A percentile compares a stretch with the other conserved stretches of the same genome.
Evolutionary conservation across 2,113 vertebrate genomes (phyloP).

Genomic region (Cyprinus carpio): DNA sequence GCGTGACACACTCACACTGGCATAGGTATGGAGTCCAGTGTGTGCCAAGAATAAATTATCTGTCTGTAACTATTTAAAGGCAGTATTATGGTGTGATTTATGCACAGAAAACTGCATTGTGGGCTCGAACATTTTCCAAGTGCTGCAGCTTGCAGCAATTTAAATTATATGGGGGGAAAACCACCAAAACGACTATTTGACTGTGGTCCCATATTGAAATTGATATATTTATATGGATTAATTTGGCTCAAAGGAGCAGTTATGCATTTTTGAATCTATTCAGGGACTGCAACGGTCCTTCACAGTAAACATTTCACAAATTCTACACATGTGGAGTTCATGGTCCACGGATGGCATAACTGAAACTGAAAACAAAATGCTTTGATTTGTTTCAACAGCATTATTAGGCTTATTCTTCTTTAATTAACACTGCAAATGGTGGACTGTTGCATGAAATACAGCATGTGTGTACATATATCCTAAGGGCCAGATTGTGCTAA

Average conservation of each 20-base stretch:
- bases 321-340: slow-evolving; percentile 45
- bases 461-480: not conserved
- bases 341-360: slow-evolving; percentile 10
- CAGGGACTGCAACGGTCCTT: slow-evolving; percentile 36
- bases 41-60: slow-evolving; percentile 76
- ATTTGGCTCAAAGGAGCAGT: slow-evolving; percentile 57
- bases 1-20: slow-evolving; percentile 54
- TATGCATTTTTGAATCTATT: slow-evolving; percentile 50
- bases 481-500: slow-evolving; percentile 5
- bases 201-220: slow-evolving; percentile 69
- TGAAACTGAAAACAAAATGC: slow-evolving; percentile 14
- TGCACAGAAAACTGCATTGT: slow-evolving; percentile 61
- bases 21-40: slow-evolving; percentile 54
- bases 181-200: slow-evolving; percentile 73
- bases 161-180: slow-evolving; percentile 69
- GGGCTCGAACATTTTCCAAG: slow-evolving; percentile 71
- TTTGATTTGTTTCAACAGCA: slow-evolving; percentile 19
- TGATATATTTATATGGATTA: slow-evolving; percentile 65
- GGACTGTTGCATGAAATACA: not conserved
- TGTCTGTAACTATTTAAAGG: slow-evolving; percentile 79
- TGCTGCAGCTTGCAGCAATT: slow-evolving; percentile 74
- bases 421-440: slow-evolving; percentile 25
- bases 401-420: slow-evolving; percentile 31
- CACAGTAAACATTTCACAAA: slow-evolving; percentile 49
- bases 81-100: slow-evolving; percentile 74